A percentile compares a stretch with the other conserved stretches of the same genome.
Evolutionary conservation across 2,888 invertebrate genomes (phyloP).

Genomic region (Drosophila mimetica): DNA sequence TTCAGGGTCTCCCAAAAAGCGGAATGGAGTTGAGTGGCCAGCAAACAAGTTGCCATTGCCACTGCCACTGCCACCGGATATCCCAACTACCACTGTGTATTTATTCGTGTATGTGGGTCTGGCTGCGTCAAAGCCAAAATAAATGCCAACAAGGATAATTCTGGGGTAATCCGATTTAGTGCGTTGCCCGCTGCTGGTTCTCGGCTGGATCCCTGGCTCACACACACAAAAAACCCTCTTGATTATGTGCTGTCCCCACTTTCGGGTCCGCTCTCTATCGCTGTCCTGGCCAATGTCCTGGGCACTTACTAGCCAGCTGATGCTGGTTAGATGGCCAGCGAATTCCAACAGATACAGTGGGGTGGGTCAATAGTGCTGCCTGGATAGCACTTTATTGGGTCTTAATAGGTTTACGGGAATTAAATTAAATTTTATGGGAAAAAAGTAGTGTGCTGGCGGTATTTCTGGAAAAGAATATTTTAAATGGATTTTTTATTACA

Average conservation of each 20-base stretch:
- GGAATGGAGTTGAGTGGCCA: conserved; percentile 32
- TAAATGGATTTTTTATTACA: no score
- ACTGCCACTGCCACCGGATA: not conserved
- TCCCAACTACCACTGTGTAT: conserved; percentile 11
- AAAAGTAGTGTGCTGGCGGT: not conserved
- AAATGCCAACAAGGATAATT: conserved; percentile 80
- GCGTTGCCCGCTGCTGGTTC: conserved; percentile 44
- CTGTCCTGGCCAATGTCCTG: conserved; percentile 41
- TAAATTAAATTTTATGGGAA: not conserved
- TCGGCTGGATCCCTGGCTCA: conserved; percentile 11
- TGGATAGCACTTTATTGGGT: not conserved
- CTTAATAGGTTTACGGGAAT: not conserved
- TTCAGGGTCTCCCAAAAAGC: not conserved
- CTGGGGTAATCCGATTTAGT: conserved; percentile 77
- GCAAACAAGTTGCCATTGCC: conserved; percentile 43
- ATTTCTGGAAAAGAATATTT: not conserved
- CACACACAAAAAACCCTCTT: conserved; percentile 39
- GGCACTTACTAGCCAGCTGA: conserved; percentile 60
- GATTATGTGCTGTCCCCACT: conserved; percentile 50
- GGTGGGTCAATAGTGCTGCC: not conserved
- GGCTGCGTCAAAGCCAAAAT: conserved; percentile 56
- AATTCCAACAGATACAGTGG: conserved; percentile 52
- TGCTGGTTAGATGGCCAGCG: conserved; percentile 38
- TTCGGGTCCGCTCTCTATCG: not conserved
- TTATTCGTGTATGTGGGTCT: conserved; percentile 19